These are phyloP conservation scores for Tinea pellionella DNA, from an alignment of 2,888 invertebrate genomes.

Conservation along the genomic window DNA sequence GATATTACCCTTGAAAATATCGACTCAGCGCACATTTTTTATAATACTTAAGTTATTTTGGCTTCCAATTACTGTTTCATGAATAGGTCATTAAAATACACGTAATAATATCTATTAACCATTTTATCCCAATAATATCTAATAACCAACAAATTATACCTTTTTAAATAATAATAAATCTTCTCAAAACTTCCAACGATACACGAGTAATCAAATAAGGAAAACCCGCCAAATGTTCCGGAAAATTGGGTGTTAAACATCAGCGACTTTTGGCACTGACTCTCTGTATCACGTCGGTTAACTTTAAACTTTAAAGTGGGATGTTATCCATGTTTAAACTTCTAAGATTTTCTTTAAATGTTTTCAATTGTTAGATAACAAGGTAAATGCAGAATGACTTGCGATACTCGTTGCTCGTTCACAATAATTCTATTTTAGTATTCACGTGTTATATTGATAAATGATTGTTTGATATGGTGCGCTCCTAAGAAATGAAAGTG, in stretches of 20 bases:
- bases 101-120: no score
- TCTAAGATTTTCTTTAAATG: background rate
- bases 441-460: background rate
- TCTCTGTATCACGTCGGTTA: background rate
- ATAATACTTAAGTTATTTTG: no score
- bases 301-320: background rate
- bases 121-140: no score
- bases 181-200: background rate
- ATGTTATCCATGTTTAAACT: background rate
- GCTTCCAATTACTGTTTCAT: no score
- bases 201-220: background rate
- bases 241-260: conserved; percentile 8
- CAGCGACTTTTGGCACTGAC: conserved; percentile 1
- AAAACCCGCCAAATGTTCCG: background rate
- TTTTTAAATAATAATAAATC: no score
- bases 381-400: background rate
- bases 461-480: background rate
- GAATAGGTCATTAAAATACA: no score
- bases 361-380: background rate
- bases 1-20: no score
- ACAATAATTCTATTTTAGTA: background rate
- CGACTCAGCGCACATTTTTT: no score
- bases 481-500: background rate
- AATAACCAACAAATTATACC: no score
- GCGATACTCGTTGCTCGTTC: background rate